Base-by-base conservation (phyloP, 2,888 invertebrate genomes). In the Drosophila siamana region DNA sequence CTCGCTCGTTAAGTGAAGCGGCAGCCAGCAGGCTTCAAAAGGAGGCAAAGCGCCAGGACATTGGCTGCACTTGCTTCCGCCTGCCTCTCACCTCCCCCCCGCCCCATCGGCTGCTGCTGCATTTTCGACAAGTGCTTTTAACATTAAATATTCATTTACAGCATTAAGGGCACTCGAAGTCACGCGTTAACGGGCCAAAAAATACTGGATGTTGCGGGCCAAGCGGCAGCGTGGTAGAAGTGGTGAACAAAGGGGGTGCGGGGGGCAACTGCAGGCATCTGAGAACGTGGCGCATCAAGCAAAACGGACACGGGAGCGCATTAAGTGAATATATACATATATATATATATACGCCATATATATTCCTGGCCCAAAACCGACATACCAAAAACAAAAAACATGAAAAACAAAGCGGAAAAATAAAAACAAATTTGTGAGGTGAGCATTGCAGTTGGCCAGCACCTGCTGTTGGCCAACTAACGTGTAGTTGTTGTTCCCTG, bases 71-170 rank as follows among this genome's bases (percentile, higher is more conserved):
- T 62, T 69, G 26, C 41, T 16, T 9, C 26, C 26, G 16, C 7
- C 28, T 13, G 4, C 7, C 26, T 13, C 15, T 26, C 38, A 0
- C 22, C 4, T 2, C 2, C 15, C n/a, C 28, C 4, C 9, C 15
- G 16, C 1, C 4, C 41, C 19, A 28, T n/a, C 22, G 4, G 28
- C 57, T 66, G 54, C 70, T 75, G 76, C 74, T 88, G 88, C 85
- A 88, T 85, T 85, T 83, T 85, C 88, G 85, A 86, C 85, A 85
- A 85, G 85, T 85, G 85, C 85, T 89, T 89, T 86, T 87, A 87
- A 87, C 88, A 86, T 86, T 86, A 86, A 86, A 86, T 86, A 89
- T 86, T 87, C 89, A 86, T 86, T 86, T 89, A 82, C 88, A 83
- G 86, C 89, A 89, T 89, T 86, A 86, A 86, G 89, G 86, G 88